phyloP scores from a whole-genome alignment of 2,797 vertebrate genomes.

The Oryzias dopingdopingensis region DNA sequence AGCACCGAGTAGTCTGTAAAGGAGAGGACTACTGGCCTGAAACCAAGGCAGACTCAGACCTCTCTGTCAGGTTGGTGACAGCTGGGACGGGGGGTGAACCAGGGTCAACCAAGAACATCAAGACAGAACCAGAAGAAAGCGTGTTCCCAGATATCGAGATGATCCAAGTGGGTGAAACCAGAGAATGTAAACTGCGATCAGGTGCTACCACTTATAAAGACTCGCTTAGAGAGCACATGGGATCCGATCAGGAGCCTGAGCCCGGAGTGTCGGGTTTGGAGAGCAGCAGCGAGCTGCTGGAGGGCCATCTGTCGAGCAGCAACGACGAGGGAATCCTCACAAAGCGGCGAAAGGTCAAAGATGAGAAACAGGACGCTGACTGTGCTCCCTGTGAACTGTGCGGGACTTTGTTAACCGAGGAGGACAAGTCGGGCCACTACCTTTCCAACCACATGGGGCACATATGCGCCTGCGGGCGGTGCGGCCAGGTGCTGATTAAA shows the following conservation, averaged over 20 bases:
- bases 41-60: constrained; percentile 44
- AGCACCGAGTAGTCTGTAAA: constrained; percentile 80
- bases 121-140: constrained; percentile 88
- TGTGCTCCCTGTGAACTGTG: constrained; percentile 88
- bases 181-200: constrained; percentile 75
- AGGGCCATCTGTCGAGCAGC: constrained; percentile 60
- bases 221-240: constrained; percentile 64
- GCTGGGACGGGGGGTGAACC: constrained; percentile 77
- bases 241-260: constrained; percentile 41
- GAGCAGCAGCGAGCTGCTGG: constrained; percentile 50
- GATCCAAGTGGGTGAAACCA: constrained; percentile 82
- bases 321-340: constrained; percentile 56
- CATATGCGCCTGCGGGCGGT: constrained; percentile 95
- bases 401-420: constrained; percentile 84
- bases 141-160: constrained; percentile 82
- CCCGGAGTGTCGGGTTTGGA: constrained; percentile 60
- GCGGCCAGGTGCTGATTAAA: constrained; percentile 94
- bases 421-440: constrained; percentile 91
- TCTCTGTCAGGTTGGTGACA: constrained; percentile 61
- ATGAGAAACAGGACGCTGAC: constrained; percentile 62
- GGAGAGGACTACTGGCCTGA: constrained; percentile 80
- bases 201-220: constrained; percentile 67
- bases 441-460: constrained; percentile 95
- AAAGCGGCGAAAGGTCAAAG: constrained; percentile 68
- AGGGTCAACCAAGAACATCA: constrained; percentile 82